Conservation (phyloP, 2,888 invertebrate genomes). For the Nephrotoma flavescens region DNA sequence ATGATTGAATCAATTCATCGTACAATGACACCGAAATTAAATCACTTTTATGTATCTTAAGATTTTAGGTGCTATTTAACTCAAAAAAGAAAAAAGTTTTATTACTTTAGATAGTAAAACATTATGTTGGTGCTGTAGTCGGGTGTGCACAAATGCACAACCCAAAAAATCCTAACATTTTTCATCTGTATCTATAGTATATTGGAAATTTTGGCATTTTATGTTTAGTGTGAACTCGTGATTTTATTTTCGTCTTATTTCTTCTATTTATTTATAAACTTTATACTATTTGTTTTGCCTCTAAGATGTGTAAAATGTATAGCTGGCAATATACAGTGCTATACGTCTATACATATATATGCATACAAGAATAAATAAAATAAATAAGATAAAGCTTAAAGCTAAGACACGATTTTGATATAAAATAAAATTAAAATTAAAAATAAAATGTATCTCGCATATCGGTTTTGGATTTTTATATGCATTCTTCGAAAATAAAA, state of each 20-base stretch:
- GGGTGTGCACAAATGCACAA: too few species aligned
- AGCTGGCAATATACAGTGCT: neutral
- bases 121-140: neutral
- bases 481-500: neutral
- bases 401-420: neutral
- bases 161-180: too few species aligned
- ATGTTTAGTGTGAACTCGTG: neutral
- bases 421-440: neutral
- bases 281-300: neutral
- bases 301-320: neutral
- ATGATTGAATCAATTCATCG: neutral
- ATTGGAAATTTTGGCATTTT: neutral
- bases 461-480: neutral
- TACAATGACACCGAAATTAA: neutral
- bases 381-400: neutral
- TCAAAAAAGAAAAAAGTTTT: neutral
- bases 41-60: neutral
- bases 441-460: neutral
- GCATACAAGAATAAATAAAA: neutral
- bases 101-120: neutral
- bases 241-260: neutral
- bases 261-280: neutral
- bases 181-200: neutral
- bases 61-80: neutral
- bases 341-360: neutral